Conservation (phyloP, 2,113 vertebrate species). For the Prionailurus viverrinus region DNA sequence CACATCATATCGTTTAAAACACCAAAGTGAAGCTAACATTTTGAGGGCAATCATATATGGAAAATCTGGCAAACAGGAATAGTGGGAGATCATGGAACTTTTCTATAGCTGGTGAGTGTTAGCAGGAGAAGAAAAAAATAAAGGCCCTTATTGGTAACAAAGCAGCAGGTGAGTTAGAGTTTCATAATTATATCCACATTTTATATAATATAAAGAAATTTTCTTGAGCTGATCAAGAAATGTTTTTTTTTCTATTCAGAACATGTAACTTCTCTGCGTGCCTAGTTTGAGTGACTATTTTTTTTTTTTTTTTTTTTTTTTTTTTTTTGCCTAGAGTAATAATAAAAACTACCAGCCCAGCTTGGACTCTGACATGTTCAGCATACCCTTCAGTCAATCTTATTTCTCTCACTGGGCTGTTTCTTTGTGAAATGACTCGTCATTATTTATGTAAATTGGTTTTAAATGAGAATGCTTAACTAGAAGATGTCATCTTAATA, state of each 20-base stretch:
- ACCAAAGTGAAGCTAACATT: background rate
- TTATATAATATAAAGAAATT: conserved; percentile 43
- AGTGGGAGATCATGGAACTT: background rate
- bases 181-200: conserved; percentile 62
- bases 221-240: conserved; percentile 57
- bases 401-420: conserved; percentile 70
- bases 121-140: background rate
- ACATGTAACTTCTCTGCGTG: conserved; percentile 52
- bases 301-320: background rate
- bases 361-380: conserved; percentile 21
- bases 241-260: conserved; percentile 54
- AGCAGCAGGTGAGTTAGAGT: conserved; percentile 16
- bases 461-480: conserved; percentile 87
- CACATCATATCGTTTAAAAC: background rate
- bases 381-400: conserved; percentile 71
- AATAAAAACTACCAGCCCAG: conserved; percentile 12
- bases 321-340: background rate
- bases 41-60: background rate
- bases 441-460: conserved; percentile 87
- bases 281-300: background rate
- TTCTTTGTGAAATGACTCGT: conserved; percentile 82
- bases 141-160: conserved; percentile 30
- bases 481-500: conserved; percentile 80
- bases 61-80: background rate
- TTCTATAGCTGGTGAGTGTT: background rate